Evolutionary conservation across 2,797 vertebrate genomes (phyloP).

Genomic region (Odontamblyopus lacepedii): DNA sequence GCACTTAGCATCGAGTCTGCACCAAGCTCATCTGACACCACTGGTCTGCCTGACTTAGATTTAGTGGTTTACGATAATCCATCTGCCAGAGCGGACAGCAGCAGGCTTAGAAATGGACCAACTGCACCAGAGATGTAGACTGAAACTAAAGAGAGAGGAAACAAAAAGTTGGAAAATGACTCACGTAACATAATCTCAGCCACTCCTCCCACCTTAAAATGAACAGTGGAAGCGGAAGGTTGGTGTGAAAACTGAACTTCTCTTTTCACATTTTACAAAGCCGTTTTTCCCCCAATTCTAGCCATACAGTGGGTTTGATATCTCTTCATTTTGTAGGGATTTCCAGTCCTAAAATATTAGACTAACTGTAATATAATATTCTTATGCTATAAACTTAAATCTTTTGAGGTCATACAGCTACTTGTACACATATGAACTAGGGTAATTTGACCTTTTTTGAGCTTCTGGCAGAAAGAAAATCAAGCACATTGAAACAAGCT

Average conservation of each 20-base stretch:
- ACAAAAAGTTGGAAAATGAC: neutral
- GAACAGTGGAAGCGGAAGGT: neutral
- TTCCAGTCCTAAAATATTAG: too few relatives aligned
- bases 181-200: neutral
- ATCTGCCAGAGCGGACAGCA: conserved; percentile 35
- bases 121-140: conserved; percentile 2
- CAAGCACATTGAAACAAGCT: neutral
- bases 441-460: too few relatives aligned
- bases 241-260: neutral
- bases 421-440: too few relatives aligned
- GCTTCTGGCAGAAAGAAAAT: neutral
- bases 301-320: too few relatives aligned
- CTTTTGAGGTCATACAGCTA: too few relatives aligned
- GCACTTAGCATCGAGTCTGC: conserved; percentile 4
- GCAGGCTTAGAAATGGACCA: conserved; percentile 24
- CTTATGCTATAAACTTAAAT: too few relatives aligned
- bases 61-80: conserved; percentile 66
- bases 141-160: neutral
- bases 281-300: too few relatives aligned
- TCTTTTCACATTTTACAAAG: too few relatives aligned
- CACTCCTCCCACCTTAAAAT: neutral
- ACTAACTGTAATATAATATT: too few relatives aligned
- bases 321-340: too few relatives aligned
- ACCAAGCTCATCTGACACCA: conserved; percentile 43
- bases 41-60: conserved; percentile 39